phyloP scores from a whole-genome alignment of 2,113 vertebrate species.

The Sitta europaea region DNA sequence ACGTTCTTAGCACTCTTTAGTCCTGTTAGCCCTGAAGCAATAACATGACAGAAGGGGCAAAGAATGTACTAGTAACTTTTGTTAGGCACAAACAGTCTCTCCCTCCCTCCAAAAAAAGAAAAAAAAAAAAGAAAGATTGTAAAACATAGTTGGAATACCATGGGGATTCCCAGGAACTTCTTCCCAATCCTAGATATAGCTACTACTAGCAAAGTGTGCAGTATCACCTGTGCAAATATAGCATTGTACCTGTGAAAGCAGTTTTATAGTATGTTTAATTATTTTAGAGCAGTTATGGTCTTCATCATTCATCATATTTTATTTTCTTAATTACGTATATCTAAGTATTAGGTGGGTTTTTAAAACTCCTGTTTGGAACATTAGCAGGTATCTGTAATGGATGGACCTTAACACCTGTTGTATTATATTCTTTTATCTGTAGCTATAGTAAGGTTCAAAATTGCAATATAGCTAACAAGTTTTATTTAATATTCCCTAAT shows the following conservation, averaged over 20 bases:
- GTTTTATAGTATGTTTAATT: not conserved
- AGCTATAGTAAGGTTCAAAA: not conserved
- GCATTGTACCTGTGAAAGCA: not conserved
- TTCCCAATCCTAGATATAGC: not conserved
- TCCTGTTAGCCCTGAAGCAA: not conserved
- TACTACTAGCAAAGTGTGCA: not conserved
- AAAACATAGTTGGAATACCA: not conserved
- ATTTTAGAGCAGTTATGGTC: not conserved
- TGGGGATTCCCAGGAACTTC: not conserved
- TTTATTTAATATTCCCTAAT: not conserved
- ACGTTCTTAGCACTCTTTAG: not conserved
- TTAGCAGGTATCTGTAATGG: not conserved
- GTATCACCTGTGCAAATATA: not conserved
- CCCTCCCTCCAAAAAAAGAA: not conserved
- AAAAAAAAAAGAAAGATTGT: accelerated
- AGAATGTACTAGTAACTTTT: not conserved
- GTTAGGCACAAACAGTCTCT: not conserved
- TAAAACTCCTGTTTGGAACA: not conserved
- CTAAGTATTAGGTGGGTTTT: not conserved
- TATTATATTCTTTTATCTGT: not conserved
- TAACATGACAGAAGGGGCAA: not conserved
- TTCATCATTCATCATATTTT: not conserved
- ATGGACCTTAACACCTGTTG: not conserved
- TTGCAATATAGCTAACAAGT: not conserved
- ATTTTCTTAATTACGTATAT: not conserved